Evolutionary conservation across 2,888 invertebrate species (phyloP), one percentile per base, ranked within the genome.

Genomic region (Hydrotaea cyrtoneurina): DNA sequence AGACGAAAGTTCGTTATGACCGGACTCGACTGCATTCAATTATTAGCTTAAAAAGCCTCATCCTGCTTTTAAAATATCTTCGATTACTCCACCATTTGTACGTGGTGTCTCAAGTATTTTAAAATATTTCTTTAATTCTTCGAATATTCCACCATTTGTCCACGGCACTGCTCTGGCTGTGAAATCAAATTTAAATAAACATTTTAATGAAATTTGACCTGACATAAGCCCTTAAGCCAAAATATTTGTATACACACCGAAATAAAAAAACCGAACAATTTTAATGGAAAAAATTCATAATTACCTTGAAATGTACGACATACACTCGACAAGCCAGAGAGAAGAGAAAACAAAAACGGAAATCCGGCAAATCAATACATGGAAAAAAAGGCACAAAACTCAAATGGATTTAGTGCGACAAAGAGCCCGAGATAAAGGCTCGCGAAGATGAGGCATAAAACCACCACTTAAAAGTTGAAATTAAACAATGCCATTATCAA

Each of bases 281-380:
- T 76, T 82, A 85, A 85, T 85, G 84, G 81, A 81, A 85, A 81
- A 84, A 79, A 74, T 85, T 79, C 57, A 85, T 85, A 85, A 85
- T 85, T 85, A 85, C 85, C 85, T 82, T 82, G 82, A 85, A 85
- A 85, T 82, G 79, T 79, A 81, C 79, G 81, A 72, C 72, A 59
- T 17, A 17, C 31, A 31, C 31, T 31, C 31, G 21, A 36, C 76
- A 57, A 17, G 43, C 2, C 19, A n/a, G n/a, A n/a, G n/a, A n/a
- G n/a, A n/a, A n/a, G n/a, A n/a, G n/a, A n/a, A n/a, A n/a, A n/a
- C n/a, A 43, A 74, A 74, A 78, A 69, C 76, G 76, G 66, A 85
- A 82, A 85, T 85, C 73, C 85, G 79, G 57, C 50, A 85, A 85
- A 85, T 85, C 85, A 82, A 85, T 85, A 82, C 36, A 26, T 57